These are phyloP conservation scores for Hydrotaea cyrtoneurina DNA, from an alignment of 2,888 invertebrate genomes.

Conservation along the genomic window DNA sequence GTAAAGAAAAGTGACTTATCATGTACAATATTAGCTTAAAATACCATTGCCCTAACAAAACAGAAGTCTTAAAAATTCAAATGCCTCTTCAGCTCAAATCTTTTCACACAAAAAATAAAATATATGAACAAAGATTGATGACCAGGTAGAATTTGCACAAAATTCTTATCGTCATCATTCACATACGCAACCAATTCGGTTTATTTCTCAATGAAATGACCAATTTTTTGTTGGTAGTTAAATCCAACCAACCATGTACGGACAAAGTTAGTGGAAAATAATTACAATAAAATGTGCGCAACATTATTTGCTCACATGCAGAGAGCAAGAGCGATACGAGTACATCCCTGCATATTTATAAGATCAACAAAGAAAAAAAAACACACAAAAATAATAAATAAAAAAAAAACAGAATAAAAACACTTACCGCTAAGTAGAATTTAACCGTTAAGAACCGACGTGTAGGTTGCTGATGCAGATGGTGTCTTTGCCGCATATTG, in stretches of 20 bases:
- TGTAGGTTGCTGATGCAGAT: constrained; percentile 44
- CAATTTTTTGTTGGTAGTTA: not conserved
- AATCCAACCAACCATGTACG: not conserved
- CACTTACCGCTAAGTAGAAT: constrained; percentile 66
- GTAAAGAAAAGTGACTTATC: no score
- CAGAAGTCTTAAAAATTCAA: no score
- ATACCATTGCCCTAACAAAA: no score
- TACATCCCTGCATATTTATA: not conserved
- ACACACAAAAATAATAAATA: not conserved
- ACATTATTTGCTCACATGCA: not conserved
- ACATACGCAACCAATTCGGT: not conserved
- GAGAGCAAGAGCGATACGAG: not conserved
- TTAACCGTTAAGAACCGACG: constrained; percentile 59
- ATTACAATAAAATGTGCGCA: not conserved
- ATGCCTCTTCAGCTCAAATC: no score
- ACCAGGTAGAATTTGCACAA: not conserved
- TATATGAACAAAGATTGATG: constrained; percentile 16
- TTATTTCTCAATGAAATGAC: constrained; percentile 10
- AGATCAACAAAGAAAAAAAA: constrained; percentile 7
- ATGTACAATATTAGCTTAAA: no score
- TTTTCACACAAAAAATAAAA: no score
- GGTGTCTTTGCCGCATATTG: constrained; percentile 56
- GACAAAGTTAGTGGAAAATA: not conserved
- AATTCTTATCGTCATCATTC: not conserved
- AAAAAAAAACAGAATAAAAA: constrained; percentile 4